These are phyloP conservation scores for Nezara viridula DNA, from an alignment of 2,888 invertebrate genomes.

Conservation along the genomic window DNA sequence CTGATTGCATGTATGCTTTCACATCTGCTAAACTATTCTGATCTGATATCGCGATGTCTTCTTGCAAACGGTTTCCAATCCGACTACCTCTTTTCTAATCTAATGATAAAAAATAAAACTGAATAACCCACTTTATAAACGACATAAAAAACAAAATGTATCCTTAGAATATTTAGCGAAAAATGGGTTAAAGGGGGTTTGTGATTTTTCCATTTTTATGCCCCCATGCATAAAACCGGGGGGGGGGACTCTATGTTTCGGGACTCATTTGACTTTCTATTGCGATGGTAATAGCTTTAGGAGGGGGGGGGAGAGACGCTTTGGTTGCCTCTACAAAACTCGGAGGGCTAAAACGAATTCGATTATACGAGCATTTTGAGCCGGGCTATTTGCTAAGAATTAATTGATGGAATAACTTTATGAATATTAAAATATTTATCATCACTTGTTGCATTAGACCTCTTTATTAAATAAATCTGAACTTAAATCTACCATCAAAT, in stretches of 20 bases:
- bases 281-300: not conserved
- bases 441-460: not conserved
- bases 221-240: not conserved
- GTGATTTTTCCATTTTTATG: slow-evolving; percentile 34
- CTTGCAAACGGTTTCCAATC: too few species aligned
- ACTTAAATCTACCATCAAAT: too few species aligned
- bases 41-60: too few species aligned
- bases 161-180: not conserved
- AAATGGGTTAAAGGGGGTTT: not conserved
- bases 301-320: too few species aligned
- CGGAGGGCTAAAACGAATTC: not conserved
- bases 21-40: too few species aligned
- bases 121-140: not conserved
- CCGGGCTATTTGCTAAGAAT: not conserved
- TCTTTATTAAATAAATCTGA: not conserved
- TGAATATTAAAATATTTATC: not conserved
- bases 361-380: not conserved
- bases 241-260: not conserved
- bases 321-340: not conserved
- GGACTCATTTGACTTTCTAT: slow-evolving; percentile 22
- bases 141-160: not conserved
- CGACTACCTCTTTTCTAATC: too few species aligned
- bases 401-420: not conserved
- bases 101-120: not conserved
- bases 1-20: too few species aligned